Conservation (phyloP, 2,113 vertebrate species). For the Forbesichthys agassizii region DNA sequence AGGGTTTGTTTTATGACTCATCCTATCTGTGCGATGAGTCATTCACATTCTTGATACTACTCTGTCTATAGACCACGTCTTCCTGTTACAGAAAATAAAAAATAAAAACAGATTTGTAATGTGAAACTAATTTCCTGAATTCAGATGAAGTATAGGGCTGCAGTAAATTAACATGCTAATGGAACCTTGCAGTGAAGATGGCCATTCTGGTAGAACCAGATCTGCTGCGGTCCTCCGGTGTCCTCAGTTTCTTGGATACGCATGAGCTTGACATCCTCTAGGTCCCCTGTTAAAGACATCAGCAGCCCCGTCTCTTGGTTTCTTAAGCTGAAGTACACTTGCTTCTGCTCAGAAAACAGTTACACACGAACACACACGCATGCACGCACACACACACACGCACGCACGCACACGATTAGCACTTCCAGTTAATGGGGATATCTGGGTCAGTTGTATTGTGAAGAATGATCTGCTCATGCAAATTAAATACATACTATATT, state of each 20-base stretch:
- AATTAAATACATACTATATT: too few species aligned
- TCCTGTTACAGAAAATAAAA: too few species aligned
- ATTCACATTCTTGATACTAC: too few species aligned
- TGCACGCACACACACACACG: constrained; percentile 4
- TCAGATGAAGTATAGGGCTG: neutral
- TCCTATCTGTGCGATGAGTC: too few species aligned
- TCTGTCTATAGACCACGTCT: too few species aligned
- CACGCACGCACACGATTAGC: neutral
- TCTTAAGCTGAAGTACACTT: constrained; percentile 84
- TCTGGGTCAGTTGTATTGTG: too few species aligned
- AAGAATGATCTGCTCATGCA: too few species aligned
- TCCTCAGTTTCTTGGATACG: constrained; percentile 85
- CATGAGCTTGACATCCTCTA: constrained; percentile 88
- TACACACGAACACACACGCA: neutral
- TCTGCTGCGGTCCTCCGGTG: constrained; percentile 81
- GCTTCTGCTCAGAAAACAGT: constrained; percentile 76
- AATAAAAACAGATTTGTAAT: too few species aligned
- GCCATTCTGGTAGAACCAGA: constrained; percentile 90
- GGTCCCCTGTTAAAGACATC: constrained; percentile 85
- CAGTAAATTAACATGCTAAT: neutral
- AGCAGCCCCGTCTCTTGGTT: constrained; percentile 84
- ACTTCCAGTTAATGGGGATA: neutral
- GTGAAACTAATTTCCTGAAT: too few species aligned
- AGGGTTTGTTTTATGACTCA: too few species aligned
- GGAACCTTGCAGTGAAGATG: constrained; percentile 85